phyloP scores from a whole-genome alignment of 2,888 invertebrate genomes.

The Trachelus stipa region DNA sequence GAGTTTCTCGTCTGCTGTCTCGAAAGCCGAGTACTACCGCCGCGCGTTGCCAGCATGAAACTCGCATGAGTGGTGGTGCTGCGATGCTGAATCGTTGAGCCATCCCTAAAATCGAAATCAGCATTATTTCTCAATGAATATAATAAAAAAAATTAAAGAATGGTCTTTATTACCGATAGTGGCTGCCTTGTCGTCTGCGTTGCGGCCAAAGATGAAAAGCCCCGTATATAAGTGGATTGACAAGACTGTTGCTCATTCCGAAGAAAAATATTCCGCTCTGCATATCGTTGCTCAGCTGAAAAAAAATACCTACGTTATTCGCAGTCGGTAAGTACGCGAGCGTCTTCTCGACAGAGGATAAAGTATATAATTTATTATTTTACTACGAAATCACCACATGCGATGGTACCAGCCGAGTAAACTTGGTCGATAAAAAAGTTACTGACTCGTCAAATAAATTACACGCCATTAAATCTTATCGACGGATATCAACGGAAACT shows the following conservation, averaged over 20 bases:
- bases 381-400: no score
- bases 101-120: slow-evolving; percentile 40
- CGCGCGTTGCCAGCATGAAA: slow-evolving; percentile 25
- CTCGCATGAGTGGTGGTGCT: slow-evolving; percentile 46
- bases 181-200: slow-evolving; percentile 54
- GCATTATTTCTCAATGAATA: no score
- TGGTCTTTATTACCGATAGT: slow-evolving; percentile 46
- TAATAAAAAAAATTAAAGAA: no score
- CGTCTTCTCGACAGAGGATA: no score
- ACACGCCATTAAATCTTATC: no score
- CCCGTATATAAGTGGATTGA: slow-evolving; percentile 88
- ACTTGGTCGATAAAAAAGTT: no score
- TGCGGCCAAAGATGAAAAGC: slow-evolving; percentile 87
- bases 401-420: no score
- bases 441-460: no score
- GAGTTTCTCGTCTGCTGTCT: slow-evolving; percentile 25
- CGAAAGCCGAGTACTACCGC: slow-evolving; percentile 26
- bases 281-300: slow-evolving; percentile 77
- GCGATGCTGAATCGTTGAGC: slow-evolving; percentile 48
- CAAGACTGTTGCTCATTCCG: slow-evolving; percentile 87
- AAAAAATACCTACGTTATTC: not conserved
- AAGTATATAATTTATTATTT: no score
- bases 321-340: no score
- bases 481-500: no score
- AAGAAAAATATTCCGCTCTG: slow-evolving; percentile 84